Percentiles rank a stretch among this genome's conserved stretches.
Evolutionary conservation across 2,888 invertebrate species (phyloP).

Genomic region (Hermodice carunculata): DNA sequence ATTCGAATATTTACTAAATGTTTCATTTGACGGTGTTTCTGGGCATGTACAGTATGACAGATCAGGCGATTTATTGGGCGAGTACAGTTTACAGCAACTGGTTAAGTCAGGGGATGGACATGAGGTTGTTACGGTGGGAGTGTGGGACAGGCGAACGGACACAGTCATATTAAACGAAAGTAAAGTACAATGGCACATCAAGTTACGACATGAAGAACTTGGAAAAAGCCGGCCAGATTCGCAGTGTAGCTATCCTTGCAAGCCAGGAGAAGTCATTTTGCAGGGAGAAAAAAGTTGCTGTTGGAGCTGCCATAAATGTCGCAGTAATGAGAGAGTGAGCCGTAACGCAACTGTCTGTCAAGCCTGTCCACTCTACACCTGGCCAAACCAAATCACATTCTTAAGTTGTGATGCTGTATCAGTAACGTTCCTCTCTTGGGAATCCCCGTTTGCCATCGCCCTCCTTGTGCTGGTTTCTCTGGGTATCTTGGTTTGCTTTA

Average conservation of each 20-base stretch:
- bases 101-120: too few relatives aligned
- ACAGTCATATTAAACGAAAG: too few relatives aligned
- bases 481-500: constrained; percentile 12
- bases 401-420: constrained; percentile 17
- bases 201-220: too few relatives aligned
- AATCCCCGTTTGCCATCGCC: constrained; percentile 1
- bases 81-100: too few relatives aligned
- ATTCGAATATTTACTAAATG: too few relatives aligned
- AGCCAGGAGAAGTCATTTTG: constrained; percentile 16
- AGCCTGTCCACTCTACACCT: constrained; percentile 26
- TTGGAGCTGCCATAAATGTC: constrained; percentile 38
- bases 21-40: too few relatives aligned
- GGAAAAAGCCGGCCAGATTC: too few relatives aligned
- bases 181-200: too few relatives aligned
- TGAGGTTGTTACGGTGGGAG: too few relatives aligned
- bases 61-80: too few relatives aligned
- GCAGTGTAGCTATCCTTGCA: constrained; percentile 36
- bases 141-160: too few relatives aligned
- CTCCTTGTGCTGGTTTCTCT: constrained; percentile 13
- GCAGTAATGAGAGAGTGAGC: constrained; percentile 28
- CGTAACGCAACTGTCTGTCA: constrained; percentile 29
- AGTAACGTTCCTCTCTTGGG: constrained; percentile 14
- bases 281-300: constrained; percentile 19
- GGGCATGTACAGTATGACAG: too few relatives aligned
- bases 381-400: constrained; percentile 26